Base-by-base conservation (phyloP, 1,140 invertebrate species). In the Brachionus paranguensis region DNA sequence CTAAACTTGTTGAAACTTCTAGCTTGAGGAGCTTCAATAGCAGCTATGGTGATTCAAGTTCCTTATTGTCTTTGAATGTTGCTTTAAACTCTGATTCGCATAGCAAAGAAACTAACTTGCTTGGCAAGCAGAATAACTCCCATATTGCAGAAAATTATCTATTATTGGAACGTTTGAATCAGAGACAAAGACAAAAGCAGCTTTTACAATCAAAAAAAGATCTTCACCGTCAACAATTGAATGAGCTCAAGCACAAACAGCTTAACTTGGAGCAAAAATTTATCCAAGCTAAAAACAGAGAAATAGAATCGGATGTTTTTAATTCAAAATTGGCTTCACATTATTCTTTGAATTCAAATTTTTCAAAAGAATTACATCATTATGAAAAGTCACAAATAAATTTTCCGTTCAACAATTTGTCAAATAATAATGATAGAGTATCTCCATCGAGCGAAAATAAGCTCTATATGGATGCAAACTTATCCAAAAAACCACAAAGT, bases 251-350 rank as follows among this genome's bases (percentile, higher is more conserved):
- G 17, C 41, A 50, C 43, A 76, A 76, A 50, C 72, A 76, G 47
- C 27, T 27, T 0, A 47, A 76, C 27, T 76, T 76, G 27, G 72
- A 76, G 27, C 41, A 50, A 50, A 76, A 76, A 76, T 76, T 76
- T 6, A 20, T 12, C 2, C 43, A 76, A 76, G 11, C 45, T 3
- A 76, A 47, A 50, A 47, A 53, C 50, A 43, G 14, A 45, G n/a
- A 14, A 43, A 14, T 11, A 10, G 72, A 76, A 20, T 76, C 45
- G 1, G 43, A 76, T 24, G 20, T 50, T 50, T 76, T 76, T n/a
- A 76, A 76, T 76, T 76, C 72, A 27, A 76, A 76, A 50, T 27
- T 76, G 17, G 45, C 72, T 50, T 76, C 72, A 4, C 72, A 76
- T 53, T 76, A 76, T 53, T 76, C 72, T 29, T 12, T 76, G 27